phyloP scores from a whole-genome alignment of 2,797 vertebrate genomes.

The Bradypus variegatus region DNA sequence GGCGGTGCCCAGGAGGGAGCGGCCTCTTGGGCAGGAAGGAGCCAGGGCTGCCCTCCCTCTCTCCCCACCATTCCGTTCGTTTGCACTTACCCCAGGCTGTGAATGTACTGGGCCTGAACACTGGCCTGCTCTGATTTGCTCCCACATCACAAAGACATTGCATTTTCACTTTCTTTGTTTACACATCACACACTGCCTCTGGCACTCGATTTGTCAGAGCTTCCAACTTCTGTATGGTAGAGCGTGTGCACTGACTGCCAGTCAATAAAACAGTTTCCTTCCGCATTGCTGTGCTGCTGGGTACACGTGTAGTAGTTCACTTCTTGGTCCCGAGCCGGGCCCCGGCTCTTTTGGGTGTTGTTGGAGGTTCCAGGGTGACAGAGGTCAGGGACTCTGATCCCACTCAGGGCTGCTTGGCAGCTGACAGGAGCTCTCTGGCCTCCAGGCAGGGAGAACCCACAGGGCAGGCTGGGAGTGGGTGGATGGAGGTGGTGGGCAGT shows the following conservation, averaged over 20 bases:
- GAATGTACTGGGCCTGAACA: slow-evolving; percentile 69
- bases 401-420: background rate
- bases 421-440: background rate
- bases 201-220: slow-evolving; percentile 43
- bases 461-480: no score
- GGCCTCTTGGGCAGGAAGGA: background rate
- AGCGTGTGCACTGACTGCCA: slow-evolving; percentile 57
- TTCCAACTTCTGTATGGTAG: slow-evolving; percentile 51
- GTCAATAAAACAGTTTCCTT: slow-evolving; percentile 64
- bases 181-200: slow-evolving; percentile 42
- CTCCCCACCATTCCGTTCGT: slow-evolving; percentile 62
- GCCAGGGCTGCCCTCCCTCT: background rate
- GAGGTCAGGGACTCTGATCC: background rate
- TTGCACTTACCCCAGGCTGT: slow-evolving; percentile 60
- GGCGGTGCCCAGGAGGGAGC: background rate
- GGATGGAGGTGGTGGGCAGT: background rate
- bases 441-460: background rate
- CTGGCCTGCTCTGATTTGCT: background rate
- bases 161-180: slow-evolving; percentile 52
- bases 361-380: background rate
- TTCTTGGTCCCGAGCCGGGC: background rate
- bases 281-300: background rate
- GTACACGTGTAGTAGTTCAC: background rate
- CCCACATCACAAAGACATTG: slow-evolving; percentile 37
- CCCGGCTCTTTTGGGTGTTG: background rate